phyloP scores from a whole-genome alignment of 2,888 invertebrate genomes.

The Watsonalla binaria region DNA sequence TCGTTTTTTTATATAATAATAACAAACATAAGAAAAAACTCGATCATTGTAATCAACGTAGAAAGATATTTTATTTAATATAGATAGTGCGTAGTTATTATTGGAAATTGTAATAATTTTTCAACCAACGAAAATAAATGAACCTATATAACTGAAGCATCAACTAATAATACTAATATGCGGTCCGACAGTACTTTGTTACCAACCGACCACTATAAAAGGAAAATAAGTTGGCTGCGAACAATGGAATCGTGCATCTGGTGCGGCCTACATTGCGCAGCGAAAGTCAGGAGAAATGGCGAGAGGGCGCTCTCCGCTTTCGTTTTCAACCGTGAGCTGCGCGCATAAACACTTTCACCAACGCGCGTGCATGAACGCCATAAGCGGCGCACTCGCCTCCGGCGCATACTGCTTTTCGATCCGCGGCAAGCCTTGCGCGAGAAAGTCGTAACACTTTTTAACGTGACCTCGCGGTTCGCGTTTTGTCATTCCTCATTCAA shows the following conservation, averaged over 20 bases:
- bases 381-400: slow-evolving; percentile 57
- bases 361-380: slow-evolving; percentile 57
- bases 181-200: slow-evolving; percentile 5
- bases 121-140: too few species aligned
- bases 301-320: slow-evolving; percentile 77
- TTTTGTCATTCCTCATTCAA: slow-evolving; percentile 69
- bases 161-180: not conserved
- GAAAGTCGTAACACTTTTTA: slow-evolving; percentile 79
- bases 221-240: slow-evolving; percentile 37
- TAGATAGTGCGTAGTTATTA: too few species aligned
- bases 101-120: too few species aligned
- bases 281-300: slow-evolving; percentile 78
- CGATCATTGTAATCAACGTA: too few species aligned
- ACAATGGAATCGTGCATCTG: slow-evolving; percentile 70
- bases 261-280: slow-evolving; percentile 70
- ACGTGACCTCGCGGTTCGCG: slow-evolving; percentile 72
- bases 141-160: not conserved
- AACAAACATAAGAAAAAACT: too few species aligned
- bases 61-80: too few species aligned
- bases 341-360: slow-evolving; percentile 74
- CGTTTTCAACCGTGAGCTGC: slow-evolving; percentile 71
- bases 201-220: slow-evolving; percentile 17
- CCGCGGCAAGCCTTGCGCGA: slow-evolving; percentile 54
- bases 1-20: too few species aligned
- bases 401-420: slow-evolving; percentile 62